Percentiles rank a stretch among this genome's conserved stretches.
phyloP scores from a whole-genome alignment of 2,113 vertebrate genomes.

The Mus musculus region GRCm39 chr2:171036501-171037000 shows the following conservation, averaged over 20 bases:
- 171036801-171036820: accelerated
- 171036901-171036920: not conserved
- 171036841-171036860: not conserved
- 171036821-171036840: not conserved
- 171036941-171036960: not conserved
- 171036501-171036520: not conserved
- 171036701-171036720: not conserved
- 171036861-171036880: not conserved
- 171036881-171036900: not conserved
- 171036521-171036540: too few species aligned
- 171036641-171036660: too few species aligned
- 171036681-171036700: not conserved
- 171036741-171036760: not conserved
- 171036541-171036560: not conserved
- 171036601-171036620: not conserved
- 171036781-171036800: not conserved
- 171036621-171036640: not conserved
- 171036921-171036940: not conserved
- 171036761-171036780: not conserved
- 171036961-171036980: not conserved
- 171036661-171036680: not conserved
- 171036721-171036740: accelerated
- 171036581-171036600: not conserved
- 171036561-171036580: not conserved
- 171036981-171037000: not conserved